These are phyloP conservation scores for Drosophila colorata DNA, from an alignment of 2,888 invertebrate species.

Conservation along the genomic window DNA sequence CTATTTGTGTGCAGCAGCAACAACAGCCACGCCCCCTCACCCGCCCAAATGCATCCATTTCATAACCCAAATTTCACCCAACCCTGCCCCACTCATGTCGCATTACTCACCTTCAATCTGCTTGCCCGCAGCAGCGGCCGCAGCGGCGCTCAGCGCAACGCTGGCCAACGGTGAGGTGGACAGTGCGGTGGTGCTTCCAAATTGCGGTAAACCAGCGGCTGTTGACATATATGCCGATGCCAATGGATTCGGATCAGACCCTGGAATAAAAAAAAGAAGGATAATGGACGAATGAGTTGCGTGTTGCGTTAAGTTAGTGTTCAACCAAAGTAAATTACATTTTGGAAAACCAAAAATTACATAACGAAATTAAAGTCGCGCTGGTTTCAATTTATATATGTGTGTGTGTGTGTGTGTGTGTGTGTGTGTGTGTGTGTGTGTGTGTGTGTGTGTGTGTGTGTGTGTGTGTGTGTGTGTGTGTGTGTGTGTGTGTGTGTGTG, in stretches of 20 bases:
- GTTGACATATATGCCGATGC: conserved; percentile 88
- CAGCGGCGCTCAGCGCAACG: conserved; percentile 90
- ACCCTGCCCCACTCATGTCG: background rate
- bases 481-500: background rate
- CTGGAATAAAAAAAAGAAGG: conserved; percentile 34
- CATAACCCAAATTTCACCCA: conserved; percentile 2
- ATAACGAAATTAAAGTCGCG: conserved; percentile 41
- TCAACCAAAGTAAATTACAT: conserved; percentile 44
- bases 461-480: background rate
- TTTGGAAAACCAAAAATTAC: conserved; percentile 23
- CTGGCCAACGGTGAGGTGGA: conserved; percentile 88
- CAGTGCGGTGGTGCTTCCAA: conserved; percentile 87
- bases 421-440: background rate
- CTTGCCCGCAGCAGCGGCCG: conserved; percentile 93
- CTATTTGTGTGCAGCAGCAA: conserved; percentile 50
- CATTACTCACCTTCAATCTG: conserved; percentile 92
- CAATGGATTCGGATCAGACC: conserved; percentile 86
- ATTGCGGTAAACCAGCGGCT: conserved; percentile 86
- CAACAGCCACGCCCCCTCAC: background rate
- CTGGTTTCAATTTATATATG: conserved; percentile 1
- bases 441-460: background rate
- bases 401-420: background rate
- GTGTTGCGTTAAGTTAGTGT: conserved; percentile 18
- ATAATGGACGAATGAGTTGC: conserved; percentile 2
- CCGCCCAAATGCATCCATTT: background rate